Evolutionary conservation across 2,888 invertebrate species (phyloP).

Genomic region (Athalia circularis): DNA sequence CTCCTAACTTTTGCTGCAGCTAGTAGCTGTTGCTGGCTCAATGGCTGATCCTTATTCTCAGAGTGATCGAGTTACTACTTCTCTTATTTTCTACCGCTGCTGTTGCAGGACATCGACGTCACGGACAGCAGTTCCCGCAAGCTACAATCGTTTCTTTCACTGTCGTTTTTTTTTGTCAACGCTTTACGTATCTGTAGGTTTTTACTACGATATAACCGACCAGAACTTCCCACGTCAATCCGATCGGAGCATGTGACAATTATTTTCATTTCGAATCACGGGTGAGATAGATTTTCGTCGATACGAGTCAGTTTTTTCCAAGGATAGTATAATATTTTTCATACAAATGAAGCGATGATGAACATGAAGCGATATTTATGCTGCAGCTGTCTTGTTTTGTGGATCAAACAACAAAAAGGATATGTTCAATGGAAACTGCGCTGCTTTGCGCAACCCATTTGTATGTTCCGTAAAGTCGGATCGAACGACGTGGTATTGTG

Average conservation of each 20-base stretch:
- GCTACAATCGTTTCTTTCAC: not conserved
- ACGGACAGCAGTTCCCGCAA: not conserved
- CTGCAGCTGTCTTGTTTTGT: conserved; percentile 16
- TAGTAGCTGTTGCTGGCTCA: too few relatives aligned
- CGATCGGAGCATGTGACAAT: conserved; percentile 31
- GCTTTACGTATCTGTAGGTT: not conserved
- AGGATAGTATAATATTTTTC: too few relatives aligned
- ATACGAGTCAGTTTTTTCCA: not conserved
- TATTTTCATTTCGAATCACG: not conserved
- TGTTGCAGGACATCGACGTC: not conserved
- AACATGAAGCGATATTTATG: not conserved
- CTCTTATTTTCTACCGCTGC: not conserved
- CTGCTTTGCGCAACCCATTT: conserved; percentile 10
- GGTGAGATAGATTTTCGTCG: not conserved
- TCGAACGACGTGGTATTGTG: conserved; percentile 27
- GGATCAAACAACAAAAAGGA: conserved; percentile 32
- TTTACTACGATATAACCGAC: not conserved
- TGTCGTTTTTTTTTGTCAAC: not conserved
- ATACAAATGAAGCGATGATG: not conserved
- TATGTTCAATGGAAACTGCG: not conserved
- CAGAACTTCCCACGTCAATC: conserved; percentile 34
- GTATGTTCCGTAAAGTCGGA: conserved; percentile 13
- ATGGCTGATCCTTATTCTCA: conserved; percentile 5
- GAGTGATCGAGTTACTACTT: conserved; percentile 35
- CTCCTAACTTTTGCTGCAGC: conserved; percentile 2